A percentile compares a stretch with the other conserved stretches of the same genome.
These are phyloP conservation scores for Phylloscopus collybita DNA, from an alignment of 2,797 vertebrate species.

Conservation along the genomic window DNA sequence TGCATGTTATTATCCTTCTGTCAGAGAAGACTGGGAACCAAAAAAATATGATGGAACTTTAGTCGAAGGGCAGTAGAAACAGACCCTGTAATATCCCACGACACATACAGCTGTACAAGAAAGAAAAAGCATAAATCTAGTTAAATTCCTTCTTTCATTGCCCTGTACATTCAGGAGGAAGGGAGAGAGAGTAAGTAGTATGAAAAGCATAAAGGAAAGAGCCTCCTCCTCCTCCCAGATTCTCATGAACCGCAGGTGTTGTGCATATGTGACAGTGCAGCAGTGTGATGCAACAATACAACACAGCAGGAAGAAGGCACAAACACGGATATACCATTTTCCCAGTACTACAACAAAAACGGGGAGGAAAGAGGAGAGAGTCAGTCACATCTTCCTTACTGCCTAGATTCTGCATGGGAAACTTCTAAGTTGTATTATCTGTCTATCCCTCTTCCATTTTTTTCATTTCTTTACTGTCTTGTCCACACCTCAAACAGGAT, in stretches of 20 bases:
- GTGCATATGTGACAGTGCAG: background rate
- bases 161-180: background rate
- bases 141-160: constrained; percentile 43
- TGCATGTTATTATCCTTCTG: background rate
- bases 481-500: background rate
- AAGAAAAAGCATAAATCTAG: constrained; percentile 33
- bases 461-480: background rate
- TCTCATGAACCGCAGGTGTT: constrained; percentile 16
- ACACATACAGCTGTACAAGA: constrained; percentile 14
- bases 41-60: background rate
- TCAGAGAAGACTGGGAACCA: constrained; percentile 5
- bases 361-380: background rate
- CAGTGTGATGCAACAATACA: too few species aligned
- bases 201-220: background rate
- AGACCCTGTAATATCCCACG: background rate
- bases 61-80: background rate
- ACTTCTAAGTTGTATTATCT: background rate
- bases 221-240: background rate
- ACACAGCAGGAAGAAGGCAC: background rate
- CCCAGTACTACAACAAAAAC: background rate
- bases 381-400: background rate
- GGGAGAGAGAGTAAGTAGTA: background rate
- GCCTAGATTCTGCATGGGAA: background rate
- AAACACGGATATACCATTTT: background rate
- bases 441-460: background rate